A percentile compares a stretch with the other conserved stretches of the same genome.
These are phyloP conservation scores for Drosophila subpulchrella DNA, from an alignment of 1,140 invertebrate species.

Conservation along the genomic window DNA sequence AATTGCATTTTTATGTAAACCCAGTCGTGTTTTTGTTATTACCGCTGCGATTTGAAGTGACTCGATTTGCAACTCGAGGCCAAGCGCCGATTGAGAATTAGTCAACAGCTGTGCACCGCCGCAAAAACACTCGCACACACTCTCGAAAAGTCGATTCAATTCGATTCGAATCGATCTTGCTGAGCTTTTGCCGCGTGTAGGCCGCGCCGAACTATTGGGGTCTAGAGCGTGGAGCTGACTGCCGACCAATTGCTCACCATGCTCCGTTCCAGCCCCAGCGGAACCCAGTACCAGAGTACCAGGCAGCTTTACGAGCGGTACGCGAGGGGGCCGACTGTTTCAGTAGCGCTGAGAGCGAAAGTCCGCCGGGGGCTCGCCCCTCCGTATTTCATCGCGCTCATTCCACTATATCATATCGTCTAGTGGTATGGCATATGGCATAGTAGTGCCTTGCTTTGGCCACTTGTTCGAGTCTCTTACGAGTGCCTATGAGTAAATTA, in stretches of 20 bases:
- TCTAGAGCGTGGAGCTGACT: slow-evolving; percentile 44
- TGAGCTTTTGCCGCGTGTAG: slow-evolving; percentile 33
- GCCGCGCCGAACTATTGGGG: slow-evolving; percentile 45
- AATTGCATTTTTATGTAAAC: slow-evolving; percentile 40
- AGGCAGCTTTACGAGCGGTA: slow-evolving; percentile 26
- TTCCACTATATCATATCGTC: slow-evolving; percentile 16
- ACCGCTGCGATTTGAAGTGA: slow-evolving; percentile 34
- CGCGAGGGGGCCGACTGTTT: background rate
- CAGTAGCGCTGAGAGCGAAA: slow-evolving; percentile 33
- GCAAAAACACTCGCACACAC: slow-evolving; percentile 21
- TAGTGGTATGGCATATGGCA: slow-evolving; percentile 16
- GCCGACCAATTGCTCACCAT: slow-evolving; percentile 11
- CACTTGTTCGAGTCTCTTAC: slow-evolving; percentile 20
- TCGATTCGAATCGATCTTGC: slow-evolving; percentile 37
- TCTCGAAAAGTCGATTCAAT: slow-evolving; percentile 24
- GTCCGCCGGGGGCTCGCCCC: slow-evolving; percentile 32
- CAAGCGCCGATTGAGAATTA: slow-evolving; percentile 37
- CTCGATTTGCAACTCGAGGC: slow-evolving; percentile 33
- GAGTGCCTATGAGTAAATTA: slow-evolving; percentile 23
- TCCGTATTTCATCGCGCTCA: slow-evolving; percentile 31
- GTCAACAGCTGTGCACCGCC: slow-evolving; percentile 37
- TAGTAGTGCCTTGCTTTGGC: slow-evolving; percentile 3
- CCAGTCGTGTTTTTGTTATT: slow-evolving; percentile 17
- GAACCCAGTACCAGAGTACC: slow-evolving; percentile 10
- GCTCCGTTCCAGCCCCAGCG: slow-evolving; percentile 9